These are phyloP conservation scores for Synergus japonicus DNA, from an alignment of 2,888 invertebrate species.

Conservation along the genomic window DNA sequence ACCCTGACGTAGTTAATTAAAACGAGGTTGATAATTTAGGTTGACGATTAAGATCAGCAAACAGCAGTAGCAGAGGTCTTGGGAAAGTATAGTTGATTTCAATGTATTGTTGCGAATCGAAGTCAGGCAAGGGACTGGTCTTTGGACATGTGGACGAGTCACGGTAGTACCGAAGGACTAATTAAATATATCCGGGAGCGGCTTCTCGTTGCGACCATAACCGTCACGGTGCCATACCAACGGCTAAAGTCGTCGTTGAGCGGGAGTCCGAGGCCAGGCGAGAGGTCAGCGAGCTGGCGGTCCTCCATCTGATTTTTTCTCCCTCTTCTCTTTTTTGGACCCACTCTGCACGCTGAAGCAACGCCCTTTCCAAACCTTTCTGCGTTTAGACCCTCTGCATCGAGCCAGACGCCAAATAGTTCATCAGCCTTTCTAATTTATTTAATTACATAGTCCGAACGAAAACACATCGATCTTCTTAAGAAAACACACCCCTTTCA, in stretches of 20 bases:
- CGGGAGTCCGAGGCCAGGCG: constrained; percentile 65
- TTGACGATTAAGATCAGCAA: constrained; percentile 15
- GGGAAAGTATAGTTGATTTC: constrained; percentile 29
- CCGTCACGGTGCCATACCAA: constrained; percentile 59
- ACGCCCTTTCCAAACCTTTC: constrained; percentile 43
- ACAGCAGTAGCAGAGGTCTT: constrained; percentile 20
- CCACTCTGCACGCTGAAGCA: constrained; percentile 15
- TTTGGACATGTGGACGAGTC: constrained; percentile 39
- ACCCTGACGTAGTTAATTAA: constrained; percentile 1
- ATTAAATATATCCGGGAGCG: constrained; percentile 74
- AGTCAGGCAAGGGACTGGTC: constrained; percentile 33
- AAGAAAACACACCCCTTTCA: background rate
- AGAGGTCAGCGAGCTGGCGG: constrained; percentile 65
- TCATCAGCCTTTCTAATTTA: constrained; percentile 35
- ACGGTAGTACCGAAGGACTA: constrained; percentile 51
- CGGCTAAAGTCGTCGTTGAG: constrained; percentile 65
- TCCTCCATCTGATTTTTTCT: constrained; percentile 58
- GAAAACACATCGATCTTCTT: background rate
- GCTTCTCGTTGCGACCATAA: constrained; percentile 66
- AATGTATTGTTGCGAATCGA: constrained; percentile 40
- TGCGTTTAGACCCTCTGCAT: constrained; percentile 36
- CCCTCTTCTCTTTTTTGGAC: constrained; percentile 47
- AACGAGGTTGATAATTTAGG: constrained; percentile 22
- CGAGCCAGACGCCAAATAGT: constrained; percentile 25
- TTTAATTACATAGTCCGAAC: constrained; percentile 21